phyloP scores from a whole-genome alignment of 2,797 vertebrate genomes.

The Dipus sagitta region DNA sequence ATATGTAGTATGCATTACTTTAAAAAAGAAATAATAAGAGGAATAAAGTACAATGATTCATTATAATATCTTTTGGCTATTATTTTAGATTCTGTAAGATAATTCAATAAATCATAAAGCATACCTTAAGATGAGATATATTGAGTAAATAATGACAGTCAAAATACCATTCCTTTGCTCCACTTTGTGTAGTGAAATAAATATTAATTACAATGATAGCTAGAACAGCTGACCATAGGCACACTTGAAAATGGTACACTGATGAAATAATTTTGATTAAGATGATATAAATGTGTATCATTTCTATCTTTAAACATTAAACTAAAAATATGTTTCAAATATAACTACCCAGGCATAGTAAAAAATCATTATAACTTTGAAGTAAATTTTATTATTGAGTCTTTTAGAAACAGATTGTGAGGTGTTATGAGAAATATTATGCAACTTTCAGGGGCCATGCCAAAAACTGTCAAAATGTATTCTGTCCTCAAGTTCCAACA shows the following conservation, averaged over 20 bases:
- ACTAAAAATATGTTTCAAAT: conserved; percentile 56
- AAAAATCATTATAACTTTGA: conserved; percentile 40
- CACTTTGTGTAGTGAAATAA: neutral
- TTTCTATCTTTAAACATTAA: neutral
- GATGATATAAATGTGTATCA: conserved; percentile 42
- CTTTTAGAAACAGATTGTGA: conserved; percentile 42
- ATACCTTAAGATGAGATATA: neutral
- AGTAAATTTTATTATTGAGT: conserved; percentile 28
- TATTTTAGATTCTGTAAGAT: conserved; percentile 29
- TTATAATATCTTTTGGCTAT: conserved; percentile 4
- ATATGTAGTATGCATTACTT: conserved; percentile 36
- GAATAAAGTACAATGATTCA: neutral
- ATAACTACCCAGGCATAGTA: neutral
- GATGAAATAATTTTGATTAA: conserved; percentile 45
- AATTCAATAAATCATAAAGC: conserved; percentile 42
- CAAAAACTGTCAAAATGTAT: conserved; percentile 56
- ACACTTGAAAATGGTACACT: neutral
- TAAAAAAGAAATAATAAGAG: conserved; percentile 25
- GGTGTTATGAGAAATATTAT: conserved; percentile 4
- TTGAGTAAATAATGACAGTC: neutral
- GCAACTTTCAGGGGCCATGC: neutral
- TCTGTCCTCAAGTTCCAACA: conserved; percentile 6
- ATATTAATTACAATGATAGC: neutral
- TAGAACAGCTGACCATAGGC: neutral
- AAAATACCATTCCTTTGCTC: neutral